These are phyloP conservation scores for Euthynnus affinis DNA, from an alignment of 2,797 vertebrate genomes.

Conservation along the genomic window DNA sequence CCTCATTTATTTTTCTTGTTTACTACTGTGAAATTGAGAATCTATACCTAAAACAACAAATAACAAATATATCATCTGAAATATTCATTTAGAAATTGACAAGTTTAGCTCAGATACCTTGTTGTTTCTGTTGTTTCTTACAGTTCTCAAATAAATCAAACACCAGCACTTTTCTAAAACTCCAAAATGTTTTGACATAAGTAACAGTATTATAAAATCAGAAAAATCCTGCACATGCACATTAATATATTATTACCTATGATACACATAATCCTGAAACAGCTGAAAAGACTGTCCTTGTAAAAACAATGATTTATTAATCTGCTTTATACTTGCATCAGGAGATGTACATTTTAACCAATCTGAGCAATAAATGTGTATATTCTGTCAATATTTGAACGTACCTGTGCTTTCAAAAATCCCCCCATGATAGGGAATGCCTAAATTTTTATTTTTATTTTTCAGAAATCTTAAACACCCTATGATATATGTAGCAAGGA, in stretches of 20 bases:
- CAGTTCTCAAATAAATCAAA: not conserved
- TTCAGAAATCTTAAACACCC: not conserved
- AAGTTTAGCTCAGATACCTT: not conserved
- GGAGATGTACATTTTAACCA: not conserved
- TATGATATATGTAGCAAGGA: not conserved
- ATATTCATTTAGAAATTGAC: not conserved
- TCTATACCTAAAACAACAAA: not conserved
- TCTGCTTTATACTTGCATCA: not conserved
- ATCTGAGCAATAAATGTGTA: not conserved
- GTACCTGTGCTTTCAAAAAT: not conserved
- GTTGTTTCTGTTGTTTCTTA: not conserved
- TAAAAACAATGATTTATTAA: not conserved
- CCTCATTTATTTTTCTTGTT: not conserved
- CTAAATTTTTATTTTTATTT: not conserved
- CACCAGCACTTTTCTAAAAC: not conserved
- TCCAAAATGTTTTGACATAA: not conserved
- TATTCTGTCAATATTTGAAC: not conserved
- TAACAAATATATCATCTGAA: not conserved
- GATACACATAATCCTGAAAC: not conserved
- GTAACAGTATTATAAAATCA: not conserved
- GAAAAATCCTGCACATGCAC: not conserved
- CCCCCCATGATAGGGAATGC: not conserved
- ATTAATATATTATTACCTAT: not conserved
- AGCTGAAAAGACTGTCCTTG: not conserved
- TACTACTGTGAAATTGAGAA: not conserved